Evolutionary conservation across 2,888 invertebrate species (phyloP).

Genomic region (Strigamia transsilvanica): DNA sequence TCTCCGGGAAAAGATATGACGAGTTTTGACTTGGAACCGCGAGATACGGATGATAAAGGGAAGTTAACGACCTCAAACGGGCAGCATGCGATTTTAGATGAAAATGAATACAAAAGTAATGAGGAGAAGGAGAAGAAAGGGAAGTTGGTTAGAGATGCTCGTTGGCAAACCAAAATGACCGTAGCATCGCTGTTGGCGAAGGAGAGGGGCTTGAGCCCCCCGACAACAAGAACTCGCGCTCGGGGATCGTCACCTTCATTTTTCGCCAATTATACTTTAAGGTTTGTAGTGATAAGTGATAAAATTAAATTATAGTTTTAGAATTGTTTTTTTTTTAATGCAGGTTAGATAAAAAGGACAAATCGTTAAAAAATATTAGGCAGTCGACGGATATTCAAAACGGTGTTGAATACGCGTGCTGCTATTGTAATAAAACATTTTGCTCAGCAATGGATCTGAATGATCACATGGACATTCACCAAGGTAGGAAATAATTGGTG

Average conservation of each 20-base stretch:
- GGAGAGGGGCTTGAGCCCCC: slow-evolving; percentile 48
- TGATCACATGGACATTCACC: slow-evolving; percentile 52
- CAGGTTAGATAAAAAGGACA: slow-evolving; percentile 17
- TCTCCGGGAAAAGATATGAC: neutral
- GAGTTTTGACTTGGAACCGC: neutral
- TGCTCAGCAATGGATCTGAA: slow-evolving; percentile 48
- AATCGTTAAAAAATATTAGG: neutral
- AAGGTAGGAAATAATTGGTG: slow-evolving; percentile 14
- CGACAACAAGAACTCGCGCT: slow-evolving; percentile 36
- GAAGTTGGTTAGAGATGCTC: slow-evolving; percentile 24
- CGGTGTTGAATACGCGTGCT: slow-evolving; percentile 48
- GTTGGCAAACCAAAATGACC: slow-evolving; percentile 53
- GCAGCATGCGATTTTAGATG: neutral
- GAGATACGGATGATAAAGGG: neutral
- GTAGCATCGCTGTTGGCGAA: slow-evolving; percentile 52
- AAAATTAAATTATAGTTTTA: neutral
- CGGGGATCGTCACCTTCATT: slow-evolving; percentile 41
- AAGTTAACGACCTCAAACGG: neutral
- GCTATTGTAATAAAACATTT: slow-evolving; percentile 51
- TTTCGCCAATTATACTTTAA: slow-evolving; percentile 37
- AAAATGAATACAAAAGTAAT: neutral
- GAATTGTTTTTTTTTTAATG: neutral
- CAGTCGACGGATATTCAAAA: neutral
- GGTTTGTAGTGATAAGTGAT: slow-evolving; percentile 6
- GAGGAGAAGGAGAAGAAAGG: slow-evolving; percentile 9